Evolutionary conservation across 2,888 invertebrate species (phyloP).

Genomic region (Drosophila ustulata): DNA sequence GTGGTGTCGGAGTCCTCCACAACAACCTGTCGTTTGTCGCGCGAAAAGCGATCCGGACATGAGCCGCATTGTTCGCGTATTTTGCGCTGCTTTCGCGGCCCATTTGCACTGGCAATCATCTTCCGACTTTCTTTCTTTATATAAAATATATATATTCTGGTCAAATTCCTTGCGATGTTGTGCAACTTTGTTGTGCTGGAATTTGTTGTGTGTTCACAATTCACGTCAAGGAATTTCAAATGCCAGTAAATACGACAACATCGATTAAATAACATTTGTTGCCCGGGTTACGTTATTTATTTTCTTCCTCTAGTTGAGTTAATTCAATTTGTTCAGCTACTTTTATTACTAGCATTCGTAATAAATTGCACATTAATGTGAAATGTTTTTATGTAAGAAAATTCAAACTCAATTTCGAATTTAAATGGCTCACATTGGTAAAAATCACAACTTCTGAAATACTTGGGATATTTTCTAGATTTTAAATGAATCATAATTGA

Average conservation of each 20-base stretch:
- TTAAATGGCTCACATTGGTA: background rate
- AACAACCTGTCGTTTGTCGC: conserved; percentile 63
- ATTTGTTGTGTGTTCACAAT: conserved; percentile 49
- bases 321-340: background rate
- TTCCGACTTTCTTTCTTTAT: background rate
- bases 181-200: conserved; percentile 37
- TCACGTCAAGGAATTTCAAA: conserved; percentile 59
- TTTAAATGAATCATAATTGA: no score
- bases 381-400: background rate
- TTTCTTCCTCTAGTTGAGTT: background rate
- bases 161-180: background rate
- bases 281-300: conserved; percentile 36
- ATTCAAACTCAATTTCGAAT: background rate
- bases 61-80: conserved; percentile 75
- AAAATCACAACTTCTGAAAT: no score
- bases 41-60: conserved; percentile 76
- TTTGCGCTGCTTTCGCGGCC: conserved; percentile 40
- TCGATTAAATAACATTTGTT: conserved; percentile 65
- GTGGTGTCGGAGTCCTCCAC: conserved; percentile 84
- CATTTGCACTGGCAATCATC: conserved; percentile 37
- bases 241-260: conserved; percentile 23
- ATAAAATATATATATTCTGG: conserved; percentile 6
- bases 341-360: background rate
- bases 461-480: no score
- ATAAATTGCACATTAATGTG: background rate